Conservation (phyloP, 2,797 vertebrate genomes). For the Naso thynnoides region DNA sequence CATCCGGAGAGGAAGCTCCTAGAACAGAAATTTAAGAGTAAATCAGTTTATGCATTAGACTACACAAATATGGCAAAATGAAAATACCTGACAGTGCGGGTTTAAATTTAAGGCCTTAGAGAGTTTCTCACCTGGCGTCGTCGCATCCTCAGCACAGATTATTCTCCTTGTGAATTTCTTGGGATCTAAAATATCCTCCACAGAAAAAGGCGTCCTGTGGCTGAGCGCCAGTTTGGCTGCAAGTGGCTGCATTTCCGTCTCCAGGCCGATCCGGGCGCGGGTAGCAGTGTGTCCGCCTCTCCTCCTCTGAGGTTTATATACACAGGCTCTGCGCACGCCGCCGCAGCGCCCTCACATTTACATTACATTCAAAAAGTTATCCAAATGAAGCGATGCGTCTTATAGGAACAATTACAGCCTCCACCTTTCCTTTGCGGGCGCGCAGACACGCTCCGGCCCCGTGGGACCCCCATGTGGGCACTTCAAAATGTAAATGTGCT, state of each 20-base stretch:
- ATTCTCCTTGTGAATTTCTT: slow-evolving; percentile 71
- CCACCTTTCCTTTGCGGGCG: slow-evolving; percentile 26
- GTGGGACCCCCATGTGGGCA: slow-evolving; percentile 45
- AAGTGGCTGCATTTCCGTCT: slow-evolving; percentile 62
- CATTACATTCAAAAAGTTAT: slow-evolving; percentile 62
- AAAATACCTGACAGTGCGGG: too few species aligned
- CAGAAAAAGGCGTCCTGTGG: slow-evolving; percentile 77
- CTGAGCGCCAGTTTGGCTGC: slow-evolving; percentile 50
- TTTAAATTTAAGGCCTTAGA: too few species aligned
- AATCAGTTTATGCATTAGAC: neutral
- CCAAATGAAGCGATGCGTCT: slow-evolving; percentile 25
- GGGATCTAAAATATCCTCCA: slow-evolving; percentile 84
- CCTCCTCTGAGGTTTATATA: slow-evolving; percentile 52
- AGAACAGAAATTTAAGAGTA: neutral
- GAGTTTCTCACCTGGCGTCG: slow-evolving; percentile 41
- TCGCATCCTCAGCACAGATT: neutral
- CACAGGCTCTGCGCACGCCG: slow-evolving; percentile 40
- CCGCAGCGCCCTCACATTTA: slow-evolving; percentile 63
- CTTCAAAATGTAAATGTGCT: slow-evolving; percentile 72
- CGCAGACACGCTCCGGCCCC: slow-evolving; percentile 52
- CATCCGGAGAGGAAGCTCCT: neutral
- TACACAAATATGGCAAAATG: too few species aligned
- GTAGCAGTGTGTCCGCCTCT: neutral
- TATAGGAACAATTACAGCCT: slow-evolving; percentile 48
- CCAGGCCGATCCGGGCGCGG: neutral